Evolutionary conservation across 2,113 vertebrate species (phyloP).

Genomic region (Dipodomys stephensi): DNA sequence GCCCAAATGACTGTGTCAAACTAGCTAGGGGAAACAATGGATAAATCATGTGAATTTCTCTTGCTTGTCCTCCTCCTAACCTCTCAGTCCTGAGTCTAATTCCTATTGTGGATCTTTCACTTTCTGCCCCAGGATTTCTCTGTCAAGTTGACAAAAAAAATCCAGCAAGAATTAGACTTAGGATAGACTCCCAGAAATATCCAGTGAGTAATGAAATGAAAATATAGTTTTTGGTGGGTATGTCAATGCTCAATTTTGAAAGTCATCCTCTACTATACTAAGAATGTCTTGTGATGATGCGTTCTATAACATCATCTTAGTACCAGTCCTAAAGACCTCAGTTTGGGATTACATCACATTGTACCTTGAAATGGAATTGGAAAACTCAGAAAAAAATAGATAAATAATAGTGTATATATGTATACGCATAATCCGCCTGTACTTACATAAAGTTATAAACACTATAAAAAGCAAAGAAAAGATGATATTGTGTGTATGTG

Average conservation of each 20-base stretch:
- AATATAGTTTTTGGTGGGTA: neutral
- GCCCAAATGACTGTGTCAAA: neutral
- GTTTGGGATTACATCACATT: neutral
- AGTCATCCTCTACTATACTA: neutral
- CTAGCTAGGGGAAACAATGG: neutral
- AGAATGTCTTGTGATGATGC: neutral
- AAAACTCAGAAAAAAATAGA: neutral
- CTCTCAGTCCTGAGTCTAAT: neutral
- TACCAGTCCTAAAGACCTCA: neutral
- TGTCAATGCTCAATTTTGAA: neutral
- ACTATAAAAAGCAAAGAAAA: neutral
- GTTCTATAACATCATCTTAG: neutral
- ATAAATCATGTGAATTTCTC: neutral
- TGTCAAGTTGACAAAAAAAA: neutral
- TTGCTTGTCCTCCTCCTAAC: neutral
- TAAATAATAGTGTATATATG: neutral
- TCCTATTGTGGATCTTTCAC: neutral
- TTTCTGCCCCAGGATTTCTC: neutral
- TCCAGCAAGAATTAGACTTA: neutral
- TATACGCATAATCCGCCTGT: too few relatives aligned
- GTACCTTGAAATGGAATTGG: neutral
- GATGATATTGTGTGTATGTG: neutral
- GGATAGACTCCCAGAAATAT: neutral
- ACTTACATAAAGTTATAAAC: neutral
- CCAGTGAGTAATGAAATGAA: neutral